These are phyloP conservation scores for Ciconia stormi DNA, from an alignment of 2,113 vertebrate species.

Conservation along the genomic window DNA sequence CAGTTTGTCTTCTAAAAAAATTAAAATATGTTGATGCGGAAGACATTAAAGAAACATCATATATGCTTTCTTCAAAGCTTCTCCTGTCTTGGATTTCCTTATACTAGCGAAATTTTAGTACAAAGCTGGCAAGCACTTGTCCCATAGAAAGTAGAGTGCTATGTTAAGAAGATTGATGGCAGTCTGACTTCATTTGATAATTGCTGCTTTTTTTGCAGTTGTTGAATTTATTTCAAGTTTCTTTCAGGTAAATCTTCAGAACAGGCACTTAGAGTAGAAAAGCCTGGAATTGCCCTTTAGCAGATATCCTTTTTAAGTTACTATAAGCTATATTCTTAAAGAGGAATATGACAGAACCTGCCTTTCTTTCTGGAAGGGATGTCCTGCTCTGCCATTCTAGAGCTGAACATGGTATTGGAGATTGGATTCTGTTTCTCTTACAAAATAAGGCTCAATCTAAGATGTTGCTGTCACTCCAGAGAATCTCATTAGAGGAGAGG, in stretches of 20 bases:
- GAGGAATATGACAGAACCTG: background rate
- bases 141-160: background rate
- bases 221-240: background rate
- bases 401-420: background rate
- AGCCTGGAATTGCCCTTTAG: background rate
- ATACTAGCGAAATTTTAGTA: background rate
- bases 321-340: background rate
- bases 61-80: background rate
- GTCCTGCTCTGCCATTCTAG: background rate
- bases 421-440: background rate
- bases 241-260: background rate
- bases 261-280: background rate
- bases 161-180: background rate
- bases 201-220: background rate
- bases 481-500: background rate
- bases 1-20: background rate
- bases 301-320: background rate
- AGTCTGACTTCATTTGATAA: background rate
- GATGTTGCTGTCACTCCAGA: background rate
- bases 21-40: background rate
- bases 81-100: background rate
- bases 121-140: background rate
- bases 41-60: background rate
- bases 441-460: background rate
- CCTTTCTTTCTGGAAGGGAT: background rate